phyloP scores from a whole-genome alignment of 2,113 vertebrate genomes.

The Corythornis madagascariensis region DNA sequence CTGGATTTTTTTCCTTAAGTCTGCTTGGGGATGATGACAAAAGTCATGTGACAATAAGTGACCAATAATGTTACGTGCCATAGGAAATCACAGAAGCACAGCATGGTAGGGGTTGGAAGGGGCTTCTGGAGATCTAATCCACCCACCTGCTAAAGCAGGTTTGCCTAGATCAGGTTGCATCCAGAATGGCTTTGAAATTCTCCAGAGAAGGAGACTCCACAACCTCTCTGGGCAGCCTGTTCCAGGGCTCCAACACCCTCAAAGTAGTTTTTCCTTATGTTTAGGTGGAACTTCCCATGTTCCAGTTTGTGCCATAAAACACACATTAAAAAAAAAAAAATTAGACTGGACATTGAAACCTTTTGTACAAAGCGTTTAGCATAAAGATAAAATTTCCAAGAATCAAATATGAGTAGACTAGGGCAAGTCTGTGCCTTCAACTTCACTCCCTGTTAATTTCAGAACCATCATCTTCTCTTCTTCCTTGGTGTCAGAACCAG shows the following conservation, averaged over 20 bases:
- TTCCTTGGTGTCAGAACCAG: slow-evolving; percentile 3
- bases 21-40: not conserved
- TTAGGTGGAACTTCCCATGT: not conserved
- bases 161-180: not conserved
- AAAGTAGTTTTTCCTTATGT: not conserved
- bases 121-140: not conserved
- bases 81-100: not conserved
- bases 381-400: not conserved
- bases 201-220: not conserved
- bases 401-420: not conserved
- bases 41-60: not conserved
- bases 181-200: not conserved
- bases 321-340: not conserved
- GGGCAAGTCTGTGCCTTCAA: not conserved
- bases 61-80: not conserved
- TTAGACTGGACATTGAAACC: not conserved
- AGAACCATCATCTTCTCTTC: not conserved
- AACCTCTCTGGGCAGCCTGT: not conserved
- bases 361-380: not conserved
- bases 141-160: not conserved
- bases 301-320: not conserved
- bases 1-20: not conserved
- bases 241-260: not conserved
- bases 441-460: not conserved
- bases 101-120: not conserved